Evolutionary conservation across 1,140 invertebrate species (phyloP).

Genomic region (Brachionus rubens): DNA sequence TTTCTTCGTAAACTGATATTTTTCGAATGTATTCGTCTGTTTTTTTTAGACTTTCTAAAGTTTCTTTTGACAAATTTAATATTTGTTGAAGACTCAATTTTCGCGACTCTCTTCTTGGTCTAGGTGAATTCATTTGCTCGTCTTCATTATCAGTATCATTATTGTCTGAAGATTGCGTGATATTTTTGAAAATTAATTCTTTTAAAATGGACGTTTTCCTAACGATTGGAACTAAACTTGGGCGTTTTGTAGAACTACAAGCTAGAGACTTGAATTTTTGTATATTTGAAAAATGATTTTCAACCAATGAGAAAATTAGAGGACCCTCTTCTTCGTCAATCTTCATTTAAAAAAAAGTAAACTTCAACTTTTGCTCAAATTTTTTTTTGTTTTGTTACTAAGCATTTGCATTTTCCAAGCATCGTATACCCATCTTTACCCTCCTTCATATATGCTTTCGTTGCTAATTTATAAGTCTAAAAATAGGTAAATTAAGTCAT

Average conservation of each 20-base stretch:
- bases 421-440: slow-evolving; percentile 42
- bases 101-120: slow-evolving; percentile 23
- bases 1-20: slow-evolving; percentile 21
- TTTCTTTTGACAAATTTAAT: slow-evolving; percentile 4
- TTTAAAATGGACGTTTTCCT: slow-evolving; percentile 9
- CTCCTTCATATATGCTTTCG: slow-evolving; percentile 31
- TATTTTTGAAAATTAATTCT: not conserved
- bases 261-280: not conserved
- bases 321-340: slow-evolving; percentile 31
- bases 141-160: not conserved
- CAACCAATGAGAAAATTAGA: not conserved
- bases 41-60: not conserved
- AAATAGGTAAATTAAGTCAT: not conserved
- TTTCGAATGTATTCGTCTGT: not conserved
- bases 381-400: too few relatives aligned
- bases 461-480: slow-evolving; percentile 38
- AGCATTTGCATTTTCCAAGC: not conserved
- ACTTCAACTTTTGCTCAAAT: too few relatives aligned
- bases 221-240: slow-evolving; percentile 5
- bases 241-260: not conserved
- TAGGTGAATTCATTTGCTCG: not conserved
- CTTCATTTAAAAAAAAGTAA: not conserved
- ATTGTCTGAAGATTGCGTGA: not conserved
- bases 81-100: slow-evolving; percentile 14
- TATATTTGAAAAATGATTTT: slow-evolving; percentile 27